Conservation (phyloP, 2,888 invertebrate species). For the Plagiodera versicolora region DNA sequence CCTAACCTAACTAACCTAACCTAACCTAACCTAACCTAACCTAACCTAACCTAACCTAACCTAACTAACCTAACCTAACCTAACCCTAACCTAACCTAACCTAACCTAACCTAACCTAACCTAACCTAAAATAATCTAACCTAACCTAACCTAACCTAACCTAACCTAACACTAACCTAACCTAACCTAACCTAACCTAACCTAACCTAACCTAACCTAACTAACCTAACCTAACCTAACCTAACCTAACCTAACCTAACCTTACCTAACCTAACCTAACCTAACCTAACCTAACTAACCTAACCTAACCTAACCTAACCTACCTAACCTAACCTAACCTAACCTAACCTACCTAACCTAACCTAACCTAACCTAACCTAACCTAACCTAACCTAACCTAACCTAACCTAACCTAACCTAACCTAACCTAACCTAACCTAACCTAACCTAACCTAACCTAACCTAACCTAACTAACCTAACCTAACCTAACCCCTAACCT, state of each 20-base stretch:
- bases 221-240: not conserved
- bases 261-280: not conserved
- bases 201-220: not conserved
- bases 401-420: no score
- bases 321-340: conserved; percentile 34
- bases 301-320: conserved; percentile 14
- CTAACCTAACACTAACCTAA: conserved; percentile 2
- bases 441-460: no score
- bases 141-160: conserved; percentile 11
- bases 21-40: not conserved
- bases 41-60: not conserved
- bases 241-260: not conserved
- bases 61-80: conserved; percentile 9
- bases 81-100: conserved; percentile 10
- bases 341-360: conserved; percentile 23
- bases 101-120: conserved; percentile 7
- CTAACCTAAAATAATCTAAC: conserved; percentile 7
- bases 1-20: not conserved
- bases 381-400: no score
- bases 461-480: not conserved
- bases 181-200: conserved; percentile 5
- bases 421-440: no score
- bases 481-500: not conserved
- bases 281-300: not conserved
- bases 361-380: no score